Conservation (phyloP, 1,140 invertebrate genomes). For the Listronotus bonariensis region DNA sequence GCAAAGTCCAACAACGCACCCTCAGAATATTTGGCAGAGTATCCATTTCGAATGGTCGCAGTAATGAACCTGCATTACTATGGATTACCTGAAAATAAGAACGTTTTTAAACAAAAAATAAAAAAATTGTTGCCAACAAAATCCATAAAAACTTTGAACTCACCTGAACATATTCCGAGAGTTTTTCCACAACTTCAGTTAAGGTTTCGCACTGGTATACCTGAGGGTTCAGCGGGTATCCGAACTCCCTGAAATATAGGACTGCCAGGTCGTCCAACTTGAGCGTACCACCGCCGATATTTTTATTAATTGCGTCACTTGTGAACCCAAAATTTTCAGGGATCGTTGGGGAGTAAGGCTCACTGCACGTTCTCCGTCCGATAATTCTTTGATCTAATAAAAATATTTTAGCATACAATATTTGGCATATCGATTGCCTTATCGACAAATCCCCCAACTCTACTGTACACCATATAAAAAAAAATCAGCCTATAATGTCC, state of each 20-base stretch:
- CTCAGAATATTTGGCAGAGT: constrained; percentile 38
- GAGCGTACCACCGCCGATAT: constrained; percentile 54
- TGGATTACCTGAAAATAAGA: constrained; percentile 41
- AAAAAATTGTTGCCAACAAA: background rate
- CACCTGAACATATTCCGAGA: constrained; percentile 55
- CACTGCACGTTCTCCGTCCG: constrained; percentile 63
- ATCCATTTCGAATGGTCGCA: constrained; percentile 42
- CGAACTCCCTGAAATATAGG: constrained; percentile 63
- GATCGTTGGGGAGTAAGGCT: constrained; percentile 62
- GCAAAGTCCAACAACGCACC: constrained; percentile 49
- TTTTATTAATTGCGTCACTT: constrained; percentile 61
- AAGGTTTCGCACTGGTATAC: constrained; percentile 61
- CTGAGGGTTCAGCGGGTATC: constrained; percentile 64
- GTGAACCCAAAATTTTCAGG: constrained; percentile 62
- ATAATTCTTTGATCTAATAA: constrained; percentile 60
- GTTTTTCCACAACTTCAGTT: constrained; percentile 60
- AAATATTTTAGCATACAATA: no score
- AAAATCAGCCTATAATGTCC: no score
- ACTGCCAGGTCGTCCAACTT: constrained; percentile 58
- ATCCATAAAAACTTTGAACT: background rate
- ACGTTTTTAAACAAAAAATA: no score
- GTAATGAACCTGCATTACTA: constrained; percentile 44
- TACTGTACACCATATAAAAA: no score
- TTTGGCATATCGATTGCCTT: no score
- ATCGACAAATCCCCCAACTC: no score